phyloP scores from a whole-genome alignment of 2,797 vertebrate species.

The Diplodus sargus region DNA sequence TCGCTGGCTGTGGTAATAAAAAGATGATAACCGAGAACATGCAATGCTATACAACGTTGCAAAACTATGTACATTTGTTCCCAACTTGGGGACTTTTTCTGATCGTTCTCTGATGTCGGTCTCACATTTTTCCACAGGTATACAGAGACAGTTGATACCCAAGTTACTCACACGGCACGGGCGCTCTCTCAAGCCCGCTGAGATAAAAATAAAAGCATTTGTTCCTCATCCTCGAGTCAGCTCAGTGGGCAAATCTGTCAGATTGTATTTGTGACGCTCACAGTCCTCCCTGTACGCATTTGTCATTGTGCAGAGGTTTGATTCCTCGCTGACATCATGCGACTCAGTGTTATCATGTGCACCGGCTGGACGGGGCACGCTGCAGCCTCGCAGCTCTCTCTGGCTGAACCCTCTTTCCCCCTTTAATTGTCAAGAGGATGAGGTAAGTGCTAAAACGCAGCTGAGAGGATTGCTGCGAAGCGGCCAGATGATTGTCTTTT shows the following conservation, averaged over 20 bases:
- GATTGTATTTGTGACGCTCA: slow-evolving; percentile 74
- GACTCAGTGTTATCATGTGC: slow-evolving; percentile 50
- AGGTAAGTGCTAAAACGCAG: slow-evolving; percentile 74
- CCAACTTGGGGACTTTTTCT: not conserved
- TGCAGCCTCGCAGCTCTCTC: slow-evolving; percentile 47
- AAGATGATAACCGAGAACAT: not conserved
- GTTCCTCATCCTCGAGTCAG: slow-evolving; percentile 69
- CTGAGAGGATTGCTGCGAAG: slow-evolving; percentile 47
- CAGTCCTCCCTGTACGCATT: slow-evolving; percentile 64
- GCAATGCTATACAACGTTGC: not conserved
- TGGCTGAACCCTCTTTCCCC: slow-evolving; percentile 62
- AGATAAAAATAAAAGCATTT: slow-evolving; percentile 75
- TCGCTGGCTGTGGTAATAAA: not conserved
- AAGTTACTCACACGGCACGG: slow-evolving; percentile 42
- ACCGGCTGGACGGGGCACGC: slow-evolving; percentile 47
- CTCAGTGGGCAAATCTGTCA: slow-evolving; percentile 81
- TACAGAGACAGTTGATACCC: slow-evolving; percentile 32
- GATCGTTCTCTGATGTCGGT: not conserved
- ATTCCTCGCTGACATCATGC: slow-evolving; percentile 74
- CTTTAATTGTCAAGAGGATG: slow-evolving; percentile 63
- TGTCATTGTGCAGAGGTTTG: slow-evolving; percentile 78
- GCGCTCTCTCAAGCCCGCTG: slow-evolving; percentile 48
- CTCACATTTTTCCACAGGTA: slow-evolving; percentile 12
- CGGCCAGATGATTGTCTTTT: slow-evolving; percentile 56
- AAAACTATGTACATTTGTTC: not conserved